Base-by-base conservation (phyloP, 2,113 vertebrate genomes). In the Stictonetta naevosa region DNA sequence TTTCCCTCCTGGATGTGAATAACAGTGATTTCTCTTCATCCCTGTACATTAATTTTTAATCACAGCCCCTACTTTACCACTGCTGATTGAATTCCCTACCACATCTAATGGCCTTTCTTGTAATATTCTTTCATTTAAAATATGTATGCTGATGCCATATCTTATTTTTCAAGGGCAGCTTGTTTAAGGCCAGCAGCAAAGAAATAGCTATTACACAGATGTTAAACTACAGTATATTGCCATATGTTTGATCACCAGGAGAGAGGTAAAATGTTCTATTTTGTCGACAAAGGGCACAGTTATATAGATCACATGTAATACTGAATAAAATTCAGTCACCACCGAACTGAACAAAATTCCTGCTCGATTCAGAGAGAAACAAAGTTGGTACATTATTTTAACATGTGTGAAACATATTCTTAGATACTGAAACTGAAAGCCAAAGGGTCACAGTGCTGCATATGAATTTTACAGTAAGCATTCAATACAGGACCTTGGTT, bases 11-110 rank as follows among this genome's bases (percentile, higher is more conserved):
- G 60, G 88, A 97, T 95, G 85, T 67, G 66, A 96, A 92, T 85
- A 93, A 89, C 88, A 93, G 95, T 67, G 81, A 95, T 94, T 97
- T 98, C 88, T 98, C 76, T 95, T 96, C 93, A 96, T 95, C 97
- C 76, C 29, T 93, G 77, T 76, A 93, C 81, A 97, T 98, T 95
- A 98, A 98, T 97, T 98, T 98, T 98, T 98, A 97, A 98, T 98
- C 95, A 97, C 80, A 96, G 82, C 53, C 92, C 95, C 95, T 95
- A 88, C 91, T 96, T 90, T 90, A 66, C 84, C 28, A 21, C 86
- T 94, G 90, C 74, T 98, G 97, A 98, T 97, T 98, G 93, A 98
- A 98, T 94, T 97, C 86, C 63, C 92, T 84, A 97, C 84, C 85
- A 96, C 79, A 78, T 89, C 91, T 98, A 97, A 97, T 97, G 91